Base-by-base conservation (phyloP, 92 coral and sea anemone species). In the Umimayanthus kanabou region DNA sequence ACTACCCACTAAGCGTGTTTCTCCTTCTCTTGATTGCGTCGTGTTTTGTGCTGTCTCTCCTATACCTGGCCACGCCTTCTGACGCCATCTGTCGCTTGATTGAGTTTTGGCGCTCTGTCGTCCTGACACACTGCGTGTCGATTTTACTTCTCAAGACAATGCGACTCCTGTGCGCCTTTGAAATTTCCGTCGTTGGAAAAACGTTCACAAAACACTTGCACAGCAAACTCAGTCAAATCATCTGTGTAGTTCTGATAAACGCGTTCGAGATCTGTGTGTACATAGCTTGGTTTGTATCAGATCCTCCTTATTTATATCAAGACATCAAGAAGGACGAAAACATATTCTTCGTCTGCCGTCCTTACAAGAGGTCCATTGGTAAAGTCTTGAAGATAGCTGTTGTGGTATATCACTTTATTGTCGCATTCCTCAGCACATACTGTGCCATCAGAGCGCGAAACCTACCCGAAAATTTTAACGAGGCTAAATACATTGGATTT, bases 121-220 rank as follows among this genome's bases (percentile, higher is more conserved):
- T 89, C 45, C 87, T 89, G 20, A 92, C 93, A 4, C 29, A 88
- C 29, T 87, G 94, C 82, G 94, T 94, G 55, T 94, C 96, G 10
- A 85, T 94, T 2, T 79, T 33, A 33, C 37, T 33, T 33, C 37
- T 33, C 37, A 33, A 33, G 37, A 33, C 37, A 33, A 33, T 33
- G 2, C 37, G 37, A 33, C 37, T 33, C 37, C 37, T 33, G 37
- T 33, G 37, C 37, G 37, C 37, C 37, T 94, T 94, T 81, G 94
- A 94, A 76, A 85, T 93, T 4, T 85, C 87, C 10, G 58, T 86
- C 50, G 86, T 92, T 49, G 84, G 90, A 33, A 33, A 33, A 33
- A 33, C 37, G 2, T 33, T 33, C 37, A 33, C 37, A 33, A 33
- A 33, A 33, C 81, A 87, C 40, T 53, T 67, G 72, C 89, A 88